Conservation (phyloP, 2,113 vertebrate species). For the Platysternon megacephalum region DNA sequence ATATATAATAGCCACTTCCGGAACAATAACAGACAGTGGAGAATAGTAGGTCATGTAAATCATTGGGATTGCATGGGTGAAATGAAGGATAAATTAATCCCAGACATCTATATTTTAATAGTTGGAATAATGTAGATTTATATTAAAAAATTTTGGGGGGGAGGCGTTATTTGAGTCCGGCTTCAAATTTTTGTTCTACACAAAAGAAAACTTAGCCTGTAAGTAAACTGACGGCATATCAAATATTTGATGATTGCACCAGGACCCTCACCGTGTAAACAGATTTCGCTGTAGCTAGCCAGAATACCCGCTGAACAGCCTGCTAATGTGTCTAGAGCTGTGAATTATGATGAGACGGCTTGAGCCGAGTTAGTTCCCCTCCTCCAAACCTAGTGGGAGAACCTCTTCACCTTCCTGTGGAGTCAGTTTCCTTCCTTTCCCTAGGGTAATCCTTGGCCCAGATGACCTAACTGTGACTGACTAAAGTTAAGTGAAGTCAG, state of each 20-base stretch:
- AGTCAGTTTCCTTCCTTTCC: background rate
- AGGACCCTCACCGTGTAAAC: background rate
- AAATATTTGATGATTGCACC: background rate
- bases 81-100: accelerated
- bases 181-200: background rate
- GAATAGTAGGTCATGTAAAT: background rate
- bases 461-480: background rate
- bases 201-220: background rate
- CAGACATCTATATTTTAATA: background rate
- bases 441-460: background rate
- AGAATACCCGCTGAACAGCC: background rate
- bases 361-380: accelerated
- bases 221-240: background rate
- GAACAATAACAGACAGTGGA: accelerated
- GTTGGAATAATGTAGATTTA: background rate
- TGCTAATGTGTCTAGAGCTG: accelerated
- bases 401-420: background rate
- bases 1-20: accelerated
- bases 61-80: accelerated
- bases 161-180: background rate
- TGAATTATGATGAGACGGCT: background rate
- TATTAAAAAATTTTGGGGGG: background rate
- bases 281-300: background rate
- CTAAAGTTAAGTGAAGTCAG: background rate
- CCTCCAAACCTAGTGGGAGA: background rate